These are phyloP conservation scores for Pteromalus puparum DNA, from an alignment of 1,140 invertebrate genomes.

Conservation along the genomic window DNA sequence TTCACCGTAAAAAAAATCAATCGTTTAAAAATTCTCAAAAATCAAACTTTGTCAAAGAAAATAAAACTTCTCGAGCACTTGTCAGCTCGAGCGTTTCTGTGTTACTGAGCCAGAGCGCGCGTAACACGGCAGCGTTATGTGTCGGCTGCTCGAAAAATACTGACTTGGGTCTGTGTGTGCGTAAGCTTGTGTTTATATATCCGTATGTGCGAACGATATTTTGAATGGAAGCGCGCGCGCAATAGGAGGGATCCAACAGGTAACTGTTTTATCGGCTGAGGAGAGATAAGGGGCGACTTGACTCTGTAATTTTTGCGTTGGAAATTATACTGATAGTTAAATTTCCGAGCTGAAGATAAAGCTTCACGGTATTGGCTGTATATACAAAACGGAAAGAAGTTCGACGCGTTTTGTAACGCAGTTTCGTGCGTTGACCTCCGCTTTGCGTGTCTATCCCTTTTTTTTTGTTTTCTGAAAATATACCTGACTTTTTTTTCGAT, in stretches of 20 bases:
- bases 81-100: not conserved
- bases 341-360: not conserved
- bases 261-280: not conserved
- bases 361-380: not conserved
- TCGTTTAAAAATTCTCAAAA: too few species aligned
- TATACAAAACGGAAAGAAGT: too few species aligned
- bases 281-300: not conserved
- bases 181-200: not conserved
- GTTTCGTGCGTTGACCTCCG: not conserved
- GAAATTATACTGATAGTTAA: not conserved
- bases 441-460: not conserved
- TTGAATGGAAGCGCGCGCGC: not conserved
- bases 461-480: conserved; percentile 2
- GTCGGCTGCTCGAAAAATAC: conserved; percentile 10
- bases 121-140: conserved; percentile 9
- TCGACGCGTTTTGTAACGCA: not conserved
- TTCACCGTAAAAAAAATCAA: too few species aligned
- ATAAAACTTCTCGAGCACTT: not conserved
- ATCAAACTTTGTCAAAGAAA: too few species aligned
- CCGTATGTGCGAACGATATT: not conserved
- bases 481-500: not conserved
- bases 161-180: not conserved
- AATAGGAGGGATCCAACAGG: not conserved
- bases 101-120: not conserved
- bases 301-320: not conserved